These are phyloP conservation scores for Matsumyia berberina DNA, from an alignment of 2,888 invertebrate genomes.

Conservation along the genomic window DNA sequence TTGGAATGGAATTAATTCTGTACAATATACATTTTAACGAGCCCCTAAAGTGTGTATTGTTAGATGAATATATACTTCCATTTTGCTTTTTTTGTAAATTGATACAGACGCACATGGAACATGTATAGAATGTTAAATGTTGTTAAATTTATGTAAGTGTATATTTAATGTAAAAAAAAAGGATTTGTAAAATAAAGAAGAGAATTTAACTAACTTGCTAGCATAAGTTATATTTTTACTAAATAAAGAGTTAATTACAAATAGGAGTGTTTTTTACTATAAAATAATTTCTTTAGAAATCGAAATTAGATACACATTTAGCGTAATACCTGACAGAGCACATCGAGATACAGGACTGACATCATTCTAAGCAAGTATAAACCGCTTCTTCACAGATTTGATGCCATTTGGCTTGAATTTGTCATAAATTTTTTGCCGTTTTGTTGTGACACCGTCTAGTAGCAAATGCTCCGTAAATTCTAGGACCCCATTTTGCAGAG, in stretches of 20 bases:
- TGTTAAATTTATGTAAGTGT: neutral
- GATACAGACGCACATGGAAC: neutral
- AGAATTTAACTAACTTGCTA: constrained; percentile 28
- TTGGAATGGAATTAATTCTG: constrained; percentile 1
- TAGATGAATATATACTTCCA: neutral
- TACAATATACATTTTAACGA: constrained; percentile 64
- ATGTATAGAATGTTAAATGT: neutral
- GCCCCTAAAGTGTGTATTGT: constrained; percentile 73
- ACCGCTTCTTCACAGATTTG: no score
- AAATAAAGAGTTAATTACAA: constrained; percentile 48
- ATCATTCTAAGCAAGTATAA: no score
- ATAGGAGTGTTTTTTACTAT: neutral
- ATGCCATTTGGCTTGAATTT: no score
- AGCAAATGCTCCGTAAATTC: no score
- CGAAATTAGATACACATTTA: no score
- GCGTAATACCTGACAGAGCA: no score
- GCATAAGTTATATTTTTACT: constrained; percentile 55
- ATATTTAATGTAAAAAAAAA: neutral
- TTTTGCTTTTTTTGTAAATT: constrained; percentile 13
- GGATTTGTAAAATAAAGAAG: constrained; percentile 9
- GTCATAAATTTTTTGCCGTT: no score
- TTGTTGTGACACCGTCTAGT: no score
- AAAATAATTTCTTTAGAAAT: neutral
- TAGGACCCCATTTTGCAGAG: no score
- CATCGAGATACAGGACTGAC: no score